Percentiles rank a stretch among this genome's conserved stretches.
Evolutionary conservation across 2,113 vertebrate species (phyloP).

Genomic region (Aptenodytes forsteri): DNA sequence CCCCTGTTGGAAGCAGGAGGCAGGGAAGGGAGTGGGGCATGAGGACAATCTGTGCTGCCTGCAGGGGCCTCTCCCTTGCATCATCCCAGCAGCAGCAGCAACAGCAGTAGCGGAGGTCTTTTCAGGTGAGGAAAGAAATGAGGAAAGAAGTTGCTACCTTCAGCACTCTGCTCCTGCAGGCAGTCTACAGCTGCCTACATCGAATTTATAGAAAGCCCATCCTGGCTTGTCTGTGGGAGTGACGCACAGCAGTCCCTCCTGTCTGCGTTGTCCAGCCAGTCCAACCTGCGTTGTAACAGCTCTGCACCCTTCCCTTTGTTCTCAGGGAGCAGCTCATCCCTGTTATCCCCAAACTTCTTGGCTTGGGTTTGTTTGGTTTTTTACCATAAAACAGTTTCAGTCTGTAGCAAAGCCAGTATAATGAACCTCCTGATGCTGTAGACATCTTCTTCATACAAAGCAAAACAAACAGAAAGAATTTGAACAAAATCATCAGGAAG

Average conservation of each 20-base stretch:
- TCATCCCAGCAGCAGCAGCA: background rate
- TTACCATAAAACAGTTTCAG: background rate
- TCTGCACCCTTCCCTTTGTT: background rate
- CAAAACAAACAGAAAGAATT: background rate
- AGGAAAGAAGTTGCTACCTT: background rate
- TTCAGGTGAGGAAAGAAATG: background rate
- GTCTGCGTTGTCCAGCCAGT: background rate
- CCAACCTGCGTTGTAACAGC: background rate
- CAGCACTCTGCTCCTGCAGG: background rate
- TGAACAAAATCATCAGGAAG: background rate
- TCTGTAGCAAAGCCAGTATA: background rate
- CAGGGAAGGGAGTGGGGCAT: background rate
- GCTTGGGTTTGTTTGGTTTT: background rate
- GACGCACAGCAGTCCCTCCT: background rate
- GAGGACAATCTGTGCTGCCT: background rate
- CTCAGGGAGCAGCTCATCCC: background rate
- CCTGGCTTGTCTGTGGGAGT: background rate
- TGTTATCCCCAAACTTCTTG: background rate
- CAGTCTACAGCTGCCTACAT: background rate
- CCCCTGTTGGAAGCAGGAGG: background rate
- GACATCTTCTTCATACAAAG: background rate
- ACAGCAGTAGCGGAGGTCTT: background rate
- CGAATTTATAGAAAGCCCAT: background rate
- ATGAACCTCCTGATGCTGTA: background rate
- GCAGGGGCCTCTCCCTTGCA: background rate